Evolutionary conservation across 2,113 vertebrate species (phyloP), one percentile per base, ranked within the genome.

Genomic region (Ardeotis arabs): DNA sequence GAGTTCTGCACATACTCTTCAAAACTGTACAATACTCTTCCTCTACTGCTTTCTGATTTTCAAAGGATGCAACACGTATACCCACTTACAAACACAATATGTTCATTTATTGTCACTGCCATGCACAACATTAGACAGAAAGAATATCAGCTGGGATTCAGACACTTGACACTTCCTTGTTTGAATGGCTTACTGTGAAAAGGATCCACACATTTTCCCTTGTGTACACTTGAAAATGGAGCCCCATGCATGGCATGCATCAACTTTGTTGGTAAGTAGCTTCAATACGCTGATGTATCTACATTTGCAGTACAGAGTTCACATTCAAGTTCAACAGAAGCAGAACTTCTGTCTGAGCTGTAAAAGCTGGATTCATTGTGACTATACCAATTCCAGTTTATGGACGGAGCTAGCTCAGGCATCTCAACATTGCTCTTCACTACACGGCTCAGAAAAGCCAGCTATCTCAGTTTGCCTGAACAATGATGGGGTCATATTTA

Each of bases 191-290:
- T 44, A 20, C 19, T 0, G 0, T 22, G 19, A 73, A 83, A 84
- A 73, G 21, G 37, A 78, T 1, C 1, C 18, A 64, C 1, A 27
- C 16, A 72, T 52, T 91, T 78, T 49, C 64, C 78, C 29, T 25
- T 1, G 2, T 8, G 12, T 23, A 45, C 37, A 35, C 22, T 37
- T 24, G 31, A 74, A 93, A 91, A 67, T 0, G 0, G 13, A 89
- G 52, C n/a, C 31, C 31, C 31, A 18, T 1, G 31, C 47, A 37
- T 1, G 7, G 47, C 39, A 58, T 0, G 0, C 31, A 53, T 41
- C 55, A 75, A 16, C 53, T 84, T 47, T 41, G 23, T 50, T 83
- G 0, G 0, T 49, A 76, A 52, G 15, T 45, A 82, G 13, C 21
- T 94, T 84, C 60, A 47, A 27, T 7, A 75, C 0, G 0, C 14